Conservation (phyloP, 2,888 invertebrate genomes). For the Cosmia trapezina region DNA sequence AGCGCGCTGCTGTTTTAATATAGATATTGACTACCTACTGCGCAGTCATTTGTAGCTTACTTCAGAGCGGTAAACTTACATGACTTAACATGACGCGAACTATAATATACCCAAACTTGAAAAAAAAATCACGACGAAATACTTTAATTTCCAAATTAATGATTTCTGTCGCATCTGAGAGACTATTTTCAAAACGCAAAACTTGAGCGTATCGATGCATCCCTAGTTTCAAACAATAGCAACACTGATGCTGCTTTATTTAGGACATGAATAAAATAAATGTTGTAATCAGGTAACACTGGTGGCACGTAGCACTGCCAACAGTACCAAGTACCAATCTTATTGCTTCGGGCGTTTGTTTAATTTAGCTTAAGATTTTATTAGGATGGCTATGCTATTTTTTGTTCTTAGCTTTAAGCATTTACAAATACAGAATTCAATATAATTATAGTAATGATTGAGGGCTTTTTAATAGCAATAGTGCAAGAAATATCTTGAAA, state of each 20-base stretch:
- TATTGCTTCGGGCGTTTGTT: slow-evolving; percentile 42
- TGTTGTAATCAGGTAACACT: slow-evolving; percentile 19
- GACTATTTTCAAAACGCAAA: too few relatives aligned
- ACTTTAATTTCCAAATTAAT: too few relatives aligned
- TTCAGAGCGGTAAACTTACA: too few relatives aligned
- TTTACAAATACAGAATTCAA: not conserved
- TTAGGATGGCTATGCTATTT: slow-evolving; percentile 27
- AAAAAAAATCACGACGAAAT: too few relatives aligned
- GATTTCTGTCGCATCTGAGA: too few relatives aligned
- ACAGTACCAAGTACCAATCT: slow-evolving; percentile 9
- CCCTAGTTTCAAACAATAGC: not conserved
- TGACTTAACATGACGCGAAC: too few relatives aligned
- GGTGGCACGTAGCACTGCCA: slow-evolving; percentile 22
- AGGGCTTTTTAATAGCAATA: not conserved
- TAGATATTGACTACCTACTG: too few relatives aligned
- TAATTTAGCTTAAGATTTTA: slow-evolving; percentile 47
- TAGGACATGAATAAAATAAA: not conserved
- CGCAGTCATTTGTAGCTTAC: too few relatives aligned
- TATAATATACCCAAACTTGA: too few relatives aligned
- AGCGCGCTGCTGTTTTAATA: too few relatives aligned
- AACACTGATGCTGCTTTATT: slow-evolving; percentile 12
- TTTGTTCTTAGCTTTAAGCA: slow-evolving; percentile 25
- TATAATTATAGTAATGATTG: slow-evolving; percentile 8
- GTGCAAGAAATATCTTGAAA: not conserved
- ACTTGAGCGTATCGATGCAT: too few relatives aligned